These are phyloP conservation scores for Lycophotia porphyrea DNA, from an alignment of 2,888 invertebrate genomes.

Conservation along the genomic window DNA sequence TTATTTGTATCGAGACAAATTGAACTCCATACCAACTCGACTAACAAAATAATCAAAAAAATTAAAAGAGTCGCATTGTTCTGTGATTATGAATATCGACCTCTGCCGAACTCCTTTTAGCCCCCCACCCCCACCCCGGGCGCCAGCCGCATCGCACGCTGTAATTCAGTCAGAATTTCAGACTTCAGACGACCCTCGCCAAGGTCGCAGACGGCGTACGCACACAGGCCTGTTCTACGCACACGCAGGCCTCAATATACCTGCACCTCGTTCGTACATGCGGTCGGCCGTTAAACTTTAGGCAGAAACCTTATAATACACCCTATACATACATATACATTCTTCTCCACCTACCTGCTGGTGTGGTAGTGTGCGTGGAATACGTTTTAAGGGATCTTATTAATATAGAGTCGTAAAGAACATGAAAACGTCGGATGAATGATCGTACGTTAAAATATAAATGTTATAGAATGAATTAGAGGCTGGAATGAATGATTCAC, in stretches of 20 bases:
- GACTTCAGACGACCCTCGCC: constrained; percentile 86
- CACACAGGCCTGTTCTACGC: constrained; percentile 73
- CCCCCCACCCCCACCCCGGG: constrained; percentile 57
- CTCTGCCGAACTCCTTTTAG: constrained; percentile 61
- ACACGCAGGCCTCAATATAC: constrained; percentile 70
- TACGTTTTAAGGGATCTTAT: constrained; percentile 55
- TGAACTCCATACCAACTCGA: background rate
- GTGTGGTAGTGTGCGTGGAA: constrained; percentile 50
- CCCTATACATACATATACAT: constrained; percentile 22
- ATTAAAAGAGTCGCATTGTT: constrained; percentile 70
- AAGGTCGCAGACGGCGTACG: constrained; percentile 88
- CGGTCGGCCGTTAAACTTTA: constrained; percentile 78
- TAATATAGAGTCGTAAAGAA: constrained; percentile 55
- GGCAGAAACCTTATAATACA: constrained; percentile 57
- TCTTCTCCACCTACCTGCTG: constrained; percentile 22
- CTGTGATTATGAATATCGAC: constrained; percentile 80
- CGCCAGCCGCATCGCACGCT: constrained; percentile 69
- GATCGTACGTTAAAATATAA: constrained; percentile 50
- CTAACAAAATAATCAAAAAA: constrained; percentile 34
- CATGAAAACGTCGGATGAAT: constrained; percentile 55
- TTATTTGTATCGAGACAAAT: constrained; percentile 20
- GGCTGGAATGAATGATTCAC: constrained; percentile 38
- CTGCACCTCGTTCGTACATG: constrained; percentile 69
- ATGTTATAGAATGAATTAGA: constrained; percentile 36
- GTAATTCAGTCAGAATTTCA: constrained; percentile 78